Percentiles rank a stretch among this genome's conserved stretches.
Evolutionary conservation across 2,888 invertebrate species (phyloP).

Genomic region (Dryadula phaetusa): DNA sequence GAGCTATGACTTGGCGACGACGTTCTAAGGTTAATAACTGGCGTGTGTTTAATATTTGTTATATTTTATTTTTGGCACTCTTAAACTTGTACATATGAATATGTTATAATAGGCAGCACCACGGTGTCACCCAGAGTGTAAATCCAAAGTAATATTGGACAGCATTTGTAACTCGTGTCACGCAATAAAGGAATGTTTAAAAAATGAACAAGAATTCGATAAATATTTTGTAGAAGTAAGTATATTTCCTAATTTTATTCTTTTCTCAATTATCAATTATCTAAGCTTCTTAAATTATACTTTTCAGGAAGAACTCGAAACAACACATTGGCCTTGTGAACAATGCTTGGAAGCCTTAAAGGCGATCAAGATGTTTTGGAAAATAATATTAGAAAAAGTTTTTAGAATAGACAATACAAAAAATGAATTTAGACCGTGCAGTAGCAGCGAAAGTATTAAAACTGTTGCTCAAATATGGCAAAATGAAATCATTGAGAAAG

Average conservation of each 20-base stretch:
- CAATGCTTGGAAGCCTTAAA: conserved; percentile 72
- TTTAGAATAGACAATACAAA: conserved; percentile 61
- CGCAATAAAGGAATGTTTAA: conserved; percentile 67
- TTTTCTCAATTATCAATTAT: background rate
- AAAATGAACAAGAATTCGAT: conserved; percentile 59
- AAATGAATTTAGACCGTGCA: conserved; percentile 48
- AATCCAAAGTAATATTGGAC: conserved; percentile 69
- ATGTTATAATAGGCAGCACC: conserved; percentile 57
- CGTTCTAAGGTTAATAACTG: conserved; percentile 58
- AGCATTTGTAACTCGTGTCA: conserved; percentile 69
- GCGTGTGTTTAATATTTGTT: background rate
- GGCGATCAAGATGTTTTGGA: conserved; percentile 77
- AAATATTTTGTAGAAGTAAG: conserved; percentile 72
- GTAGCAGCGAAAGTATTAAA: conserved; percentile 54
- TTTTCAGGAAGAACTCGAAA: conserved; percentile 70
- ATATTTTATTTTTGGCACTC: background rate
- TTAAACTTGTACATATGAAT: background rate
- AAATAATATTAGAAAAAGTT: conserved; percentile 69
- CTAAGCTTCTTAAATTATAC: conserved; percentile 13
- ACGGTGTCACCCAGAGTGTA: conserved; percentile 71
- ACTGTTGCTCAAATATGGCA: conserved; percentile 67
- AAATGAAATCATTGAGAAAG: conserved; percentile 65
- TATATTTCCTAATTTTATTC: background rate
- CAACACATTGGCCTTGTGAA: conserved; percentile 76
- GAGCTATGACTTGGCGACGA: conserved; percentile 63